phyloP scores from a whole-genome alignment of 2,113 vertebrate genomes.

The Cephalopterus ornatus region DNA sequence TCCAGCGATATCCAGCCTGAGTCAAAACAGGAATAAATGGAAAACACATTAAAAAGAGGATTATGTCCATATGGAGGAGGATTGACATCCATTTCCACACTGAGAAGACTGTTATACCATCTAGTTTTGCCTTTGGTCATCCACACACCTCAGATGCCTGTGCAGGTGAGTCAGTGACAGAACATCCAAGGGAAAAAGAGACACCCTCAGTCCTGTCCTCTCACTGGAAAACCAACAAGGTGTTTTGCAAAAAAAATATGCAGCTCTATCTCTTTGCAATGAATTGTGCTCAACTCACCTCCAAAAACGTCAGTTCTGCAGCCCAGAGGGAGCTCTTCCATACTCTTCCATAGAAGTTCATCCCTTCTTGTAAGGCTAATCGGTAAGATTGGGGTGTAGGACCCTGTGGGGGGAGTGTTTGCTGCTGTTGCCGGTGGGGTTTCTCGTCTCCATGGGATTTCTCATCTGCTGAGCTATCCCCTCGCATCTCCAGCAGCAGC shows the following conservation, averaged over 20 bases:
- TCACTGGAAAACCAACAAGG: neutral
- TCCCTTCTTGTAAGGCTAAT: neutral
- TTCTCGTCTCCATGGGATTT: neutral
- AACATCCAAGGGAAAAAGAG: neutral
- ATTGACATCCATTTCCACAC: neutral
- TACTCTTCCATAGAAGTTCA: neutral
- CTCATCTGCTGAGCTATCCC: neutral
- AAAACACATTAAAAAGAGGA: neutral
- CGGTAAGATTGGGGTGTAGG: neutral
- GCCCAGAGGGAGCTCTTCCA: neutral
- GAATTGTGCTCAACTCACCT: neutral
- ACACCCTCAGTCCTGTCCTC: too few relatives aligned
- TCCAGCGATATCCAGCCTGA: neutral
- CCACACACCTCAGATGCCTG: too few relatives aligned
- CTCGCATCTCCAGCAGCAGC: neutral
- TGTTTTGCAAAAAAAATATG: neutral
- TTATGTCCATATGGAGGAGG: neutral
- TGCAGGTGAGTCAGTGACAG: neutral
- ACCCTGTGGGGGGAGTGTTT: neutral
- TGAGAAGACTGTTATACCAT: fast-evolving
- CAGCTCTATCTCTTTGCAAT: neutral
- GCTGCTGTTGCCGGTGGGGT: neutral
- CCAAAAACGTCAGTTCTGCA: neutral
- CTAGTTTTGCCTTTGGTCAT: neutral
- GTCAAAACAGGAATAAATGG: neutral